Evolutionary conservation across 2,797 vertebrate species (phyloP).

Genomic region (Monodelphis domestica): DNA sequence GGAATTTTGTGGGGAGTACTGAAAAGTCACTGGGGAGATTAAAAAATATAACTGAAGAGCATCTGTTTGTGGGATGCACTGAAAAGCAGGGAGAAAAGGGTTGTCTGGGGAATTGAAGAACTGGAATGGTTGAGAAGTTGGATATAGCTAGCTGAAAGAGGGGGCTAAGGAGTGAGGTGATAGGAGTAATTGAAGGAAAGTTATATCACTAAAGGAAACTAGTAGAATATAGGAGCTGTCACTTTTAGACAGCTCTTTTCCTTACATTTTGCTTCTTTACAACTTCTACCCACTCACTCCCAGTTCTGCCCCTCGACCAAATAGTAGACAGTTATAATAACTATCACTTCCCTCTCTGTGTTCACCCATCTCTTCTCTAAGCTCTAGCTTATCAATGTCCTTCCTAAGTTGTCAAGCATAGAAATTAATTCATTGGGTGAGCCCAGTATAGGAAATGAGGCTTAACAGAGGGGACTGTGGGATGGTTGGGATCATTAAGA

Average conservation of each 20-base stretch:
- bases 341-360: background rate
- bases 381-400: background rate
- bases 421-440: background rate
- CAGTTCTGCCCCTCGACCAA: background rate
- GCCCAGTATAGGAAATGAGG: background rate
- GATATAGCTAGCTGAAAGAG: background rate
- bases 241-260: background rate
- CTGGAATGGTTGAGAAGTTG: background rate
- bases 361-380: background rate
- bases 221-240: background rate
- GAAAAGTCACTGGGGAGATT: background rate
- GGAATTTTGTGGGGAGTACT: background rate
- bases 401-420: background rate
- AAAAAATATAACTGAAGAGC: background rate
- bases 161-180: background rate
- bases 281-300: background rate
- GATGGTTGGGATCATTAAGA: background rate
- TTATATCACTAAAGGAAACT: background rate
- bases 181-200: background rate
- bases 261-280: background rate
- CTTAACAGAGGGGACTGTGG: background rate
- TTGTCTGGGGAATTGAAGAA: background rate
- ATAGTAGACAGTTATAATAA: background rate
- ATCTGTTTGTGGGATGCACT: background rate
- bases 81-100: background rate